Evolutionary conservation across 92 coral and sea anemone genomes (phyloP).

Genomic region (Heliopora coerulea): DNA sequence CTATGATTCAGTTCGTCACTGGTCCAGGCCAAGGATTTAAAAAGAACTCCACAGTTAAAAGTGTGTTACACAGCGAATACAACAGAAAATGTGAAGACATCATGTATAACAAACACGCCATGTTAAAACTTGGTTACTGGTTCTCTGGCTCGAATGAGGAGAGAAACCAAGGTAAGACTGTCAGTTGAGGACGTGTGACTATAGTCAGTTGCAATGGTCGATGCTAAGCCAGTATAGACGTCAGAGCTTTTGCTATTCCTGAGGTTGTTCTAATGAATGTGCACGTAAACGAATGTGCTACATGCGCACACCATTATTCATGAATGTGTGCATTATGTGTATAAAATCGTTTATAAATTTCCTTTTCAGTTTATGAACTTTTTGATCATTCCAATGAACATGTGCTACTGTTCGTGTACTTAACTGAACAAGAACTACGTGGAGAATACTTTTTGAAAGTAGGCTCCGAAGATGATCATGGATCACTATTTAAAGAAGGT

Average conservation of each 20-base stretch:
- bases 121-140: constrained; percentile 39
- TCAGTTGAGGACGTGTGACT: too few relatives aligned
- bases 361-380: not conserved
- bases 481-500: not conserved
- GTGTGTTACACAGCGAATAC: not conserved
- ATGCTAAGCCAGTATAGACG: too few relatives aligned
- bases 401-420: not conserved
- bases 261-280: too few relatives aligned
- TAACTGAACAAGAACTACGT: not conserved
- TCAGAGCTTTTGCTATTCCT: too few relatives aligned
- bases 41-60: not conserved
- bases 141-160: constrained; percentile 12
- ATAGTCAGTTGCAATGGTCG: too few relatives aligned
- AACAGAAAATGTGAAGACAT: not conserved
- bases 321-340: too few relatives aligned
- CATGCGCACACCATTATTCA: too few relatives aligned
- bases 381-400: not conserved
- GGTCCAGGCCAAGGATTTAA: not conserved
- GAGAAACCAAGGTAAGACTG: not conserved
- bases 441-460: not conserved
- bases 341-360: too few relatives aligned
- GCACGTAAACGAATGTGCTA: too few relatives aligned
- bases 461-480: not conserved
- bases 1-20: constrained; percentile 36
- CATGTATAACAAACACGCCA: not conserved